phyloP scores from a whole-genome alignment of 2,888 invertebrate species.

The Heliconius cydno region DNA sequence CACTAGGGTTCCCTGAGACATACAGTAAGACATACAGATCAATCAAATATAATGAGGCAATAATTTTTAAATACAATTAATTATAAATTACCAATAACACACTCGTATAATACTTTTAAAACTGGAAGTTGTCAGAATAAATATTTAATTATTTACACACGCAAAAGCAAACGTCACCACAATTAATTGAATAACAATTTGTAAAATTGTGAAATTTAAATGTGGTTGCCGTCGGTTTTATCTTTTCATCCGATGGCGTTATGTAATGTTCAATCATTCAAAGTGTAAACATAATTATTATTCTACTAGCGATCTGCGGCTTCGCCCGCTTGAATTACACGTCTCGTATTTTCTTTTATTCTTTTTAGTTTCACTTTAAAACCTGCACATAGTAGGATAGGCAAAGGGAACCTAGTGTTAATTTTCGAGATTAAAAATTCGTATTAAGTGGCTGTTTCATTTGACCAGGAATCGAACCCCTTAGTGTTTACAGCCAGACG shows the following conservation, averaged over 20 bases:
- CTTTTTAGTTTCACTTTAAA: too few relatives aligned
- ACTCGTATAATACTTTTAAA: neutral
- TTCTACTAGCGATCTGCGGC: neutral
- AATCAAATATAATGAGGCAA: too few relatives aligned
- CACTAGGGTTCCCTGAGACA: too few relatives aligned
- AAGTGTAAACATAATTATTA: neutral
- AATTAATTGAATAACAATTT: constrained; percentile 16
- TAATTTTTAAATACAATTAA: too few relatives aligned
- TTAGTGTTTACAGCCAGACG: neutral
- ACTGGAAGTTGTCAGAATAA: neutral
- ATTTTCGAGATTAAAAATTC: neutral
- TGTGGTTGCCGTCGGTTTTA: neutral
- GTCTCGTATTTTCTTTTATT: neutral
- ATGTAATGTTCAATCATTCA: constrained; percentile 10
- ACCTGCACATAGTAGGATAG: too few relatives aligned
- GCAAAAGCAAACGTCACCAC: neutral
- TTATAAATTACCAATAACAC: too few relatives aligned
- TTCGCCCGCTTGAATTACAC: neutral
- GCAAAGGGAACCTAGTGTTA: too few relatives aligned
- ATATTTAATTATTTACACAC: neutral
- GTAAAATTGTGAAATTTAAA: neutral
- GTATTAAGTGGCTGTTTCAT: neutral
- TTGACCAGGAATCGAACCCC: neutral
- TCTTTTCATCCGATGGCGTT: neutral
- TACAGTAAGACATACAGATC: too few relatives aligned